Conservation (phyloP, 2,113 vertebrate genomes). For the Taxidea taxus region DNA sequence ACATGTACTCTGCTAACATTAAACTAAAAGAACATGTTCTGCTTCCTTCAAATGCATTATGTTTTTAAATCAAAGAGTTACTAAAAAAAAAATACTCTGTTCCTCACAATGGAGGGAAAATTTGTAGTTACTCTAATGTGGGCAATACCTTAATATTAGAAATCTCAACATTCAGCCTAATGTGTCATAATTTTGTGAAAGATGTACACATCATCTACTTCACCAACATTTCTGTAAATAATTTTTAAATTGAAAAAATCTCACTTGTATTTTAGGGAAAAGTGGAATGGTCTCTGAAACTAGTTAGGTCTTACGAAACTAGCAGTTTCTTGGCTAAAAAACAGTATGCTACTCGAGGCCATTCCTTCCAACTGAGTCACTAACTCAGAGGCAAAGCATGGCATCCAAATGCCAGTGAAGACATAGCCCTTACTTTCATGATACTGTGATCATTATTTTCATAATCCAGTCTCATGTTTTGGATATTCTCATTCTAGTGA, state of each 20-base stretch:
- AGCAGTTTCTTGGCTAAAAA: constrained; percentile 30
- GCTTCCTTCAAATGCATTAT: background rate
- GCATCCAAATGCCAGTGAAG: constrained; percentile 3
- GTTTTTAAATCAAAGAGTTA: constrained; percentile 18
- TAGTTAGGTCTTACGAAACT: constrained; percentile 33
- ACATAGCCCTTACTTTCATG: background rate
- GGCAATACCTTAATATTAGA: background rate
- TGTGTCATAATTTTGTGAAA: constrained; percentile 21
- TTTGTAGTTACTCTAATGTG: background rate
- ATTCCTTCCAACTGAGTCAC: constrained; percentile 56
- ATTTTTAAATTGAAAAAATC: background rate
- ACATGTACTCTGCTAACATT: background rate
- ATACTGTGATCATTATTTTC: background rate
- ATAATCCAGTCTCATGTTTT: background rate
- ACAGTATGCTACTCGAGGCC: background rate
- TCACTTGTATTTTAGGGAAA: background rate
- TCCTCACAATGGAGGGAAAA: background rate
- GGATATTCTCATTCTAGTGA: background rate
- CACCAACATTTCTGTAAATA: constrained; percentile 19
- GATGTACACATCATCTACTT: background rate
- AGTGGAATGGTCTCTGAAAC: background rate
- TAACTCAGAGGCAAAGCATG: background rate
- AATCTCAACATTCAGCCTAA: background rate
- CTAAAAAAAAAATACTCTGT: background rate
- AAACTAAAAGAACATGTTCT: background rate